Percentiles rank a stretch among this genome's conserved stretches.
Conservation (phyloP, 2,797 vertebrate species). For the Enteromius anoplus region DNA sequence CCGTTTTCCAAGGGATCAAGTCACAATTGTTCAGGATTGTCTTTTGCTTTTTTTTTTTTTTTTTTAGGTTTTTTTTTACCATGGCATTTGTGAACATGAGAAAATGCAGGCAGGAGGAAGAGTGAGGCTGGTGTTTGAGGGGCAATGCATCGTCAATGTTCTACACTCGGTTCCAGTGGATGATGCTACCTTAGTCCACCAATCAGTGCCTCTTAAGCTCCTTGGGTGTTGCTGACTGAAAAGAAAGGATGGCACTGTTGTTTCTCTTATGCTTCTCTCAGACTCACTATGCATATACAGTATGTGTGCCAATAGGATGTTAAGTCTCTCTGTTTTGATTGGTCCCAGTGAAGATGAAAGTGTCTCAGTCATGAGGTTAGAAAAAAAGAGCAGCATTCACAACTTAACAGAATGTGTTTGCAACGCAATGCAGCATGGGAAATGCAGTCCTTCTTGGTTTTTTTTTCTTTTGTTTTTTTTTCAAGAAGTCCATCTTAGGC, state of each 20-base stretch:
- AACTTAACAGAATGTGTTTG: constrained; percentile 75
- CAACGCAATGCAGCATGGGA: constrained; percentile 80
- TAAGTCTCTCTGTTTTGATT: constrained; percentile 63
- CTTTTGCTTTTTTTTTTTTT: constrained; percentile 71
- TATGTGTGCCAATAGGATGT: constrained; percentile 43
- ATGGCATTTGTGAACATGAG: constrained; percentile 41
- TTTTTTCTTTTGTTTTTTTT: constrained; percentile 44
- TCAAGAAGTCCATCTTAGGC: constrained; percentile 30
- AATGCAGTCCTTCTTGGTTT: constrained; percentile 53
- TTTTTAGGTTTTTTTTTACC: not conserved
- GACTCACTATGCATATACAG: constrained; percentile 56
- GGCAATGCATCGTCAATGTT: constrained; percentile 21
- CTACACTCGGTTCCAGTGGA: constrained; percentile 13
- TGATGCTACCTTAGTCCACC: constrained; percentile 35
- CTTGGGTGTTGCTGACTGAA: constrained; percentile 38
- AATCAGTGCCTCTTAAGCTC: constrained; percentile 45
- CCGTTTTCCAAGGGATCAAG: constrained; percentile 73
- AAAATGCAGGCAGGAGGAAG: constrained; percentile 34
- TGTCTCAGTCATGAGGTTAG: constrained; percentile 76
- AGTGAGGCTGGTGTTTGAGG: constrained; percentile 28
- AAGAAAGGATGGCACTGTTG: constrained; percentile 60
- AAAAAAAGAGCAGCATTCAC: constrained; percentile 70
- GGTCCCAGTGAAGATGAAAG: constrained; percentile 72
- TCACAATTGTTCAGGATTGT: constrained; percentile 76
- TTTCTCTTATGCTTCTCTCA: constrained; percentile 64